A percentile compares a stretch with the other conserved stretches of the same genome.
Conservation (phyloP, 2,113 vertebrate genomes). For the Murina feae region DNA sequence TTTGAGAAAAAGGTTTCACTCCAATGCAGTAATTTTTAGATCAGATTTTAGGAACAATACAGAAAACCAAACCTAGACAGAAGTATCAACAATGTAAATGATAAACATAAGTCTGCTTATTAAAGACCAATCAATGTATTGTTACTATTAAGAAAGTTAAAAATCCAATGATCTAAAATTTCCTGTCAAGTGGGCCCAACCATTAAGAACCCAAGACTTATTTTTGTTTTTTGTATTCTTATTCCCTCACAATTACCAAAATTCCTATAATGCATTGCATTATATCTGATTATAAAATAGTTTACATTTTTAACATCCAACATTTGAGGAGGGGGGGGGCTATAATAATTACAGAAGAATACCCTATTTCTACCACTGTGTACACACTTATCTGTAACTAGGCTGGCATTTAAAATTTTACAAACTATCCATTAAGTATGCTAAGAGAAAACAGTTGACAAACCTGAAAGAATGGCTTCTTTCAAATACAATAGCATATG, state of each 20-base stretch:
- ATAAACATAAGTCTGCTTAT: not conserved
- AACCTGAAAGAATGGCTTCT: conserved; percentile 89
- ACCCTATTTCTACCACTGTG: not conserved
- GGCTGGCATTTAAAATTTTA: conserved; percentile 46
- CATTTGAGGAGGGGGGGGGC: not conserved
- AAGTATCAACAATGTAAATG: conserved; percentile 14
- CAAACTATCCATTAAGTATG: conserved; percentile 39
- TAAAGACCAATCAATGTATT: not conserved
- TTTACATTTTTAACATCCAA: conserved; percentile 52
- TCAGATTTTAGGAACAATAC: conserved; percentile 9
- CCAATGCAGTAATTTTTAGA: conserved; percentile 17
- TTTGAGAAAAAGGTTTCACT: conserved; percentile 9
- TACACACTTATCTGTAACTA: not conserved
- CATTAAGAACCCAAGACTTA: not conserved
- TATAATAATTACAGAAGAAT: conserved; percentile 38
- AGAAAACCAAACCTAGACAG: conserved; percentile 14
- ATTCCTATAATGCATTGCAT: not conserved
- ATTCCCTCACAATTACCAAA: not conserved
- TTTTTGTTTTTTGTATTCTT: conserved; percentile 35
- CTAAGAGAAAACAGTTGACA: conserved; percentile 64
- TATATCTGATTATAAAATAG: conserved; percentile 63
- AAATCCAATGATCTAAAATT: not conserved
- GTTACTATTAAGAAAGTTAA: not conserved
- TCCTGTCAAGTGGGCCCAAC: not conserved
- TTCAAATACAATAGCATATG: conserved; percentile 94